A percentile compares a stretch with the other conserved stretches of the same genome.
Conservation (phyloP, 2,797 vertebrate species). For the Chaunax sp. region DNA sequence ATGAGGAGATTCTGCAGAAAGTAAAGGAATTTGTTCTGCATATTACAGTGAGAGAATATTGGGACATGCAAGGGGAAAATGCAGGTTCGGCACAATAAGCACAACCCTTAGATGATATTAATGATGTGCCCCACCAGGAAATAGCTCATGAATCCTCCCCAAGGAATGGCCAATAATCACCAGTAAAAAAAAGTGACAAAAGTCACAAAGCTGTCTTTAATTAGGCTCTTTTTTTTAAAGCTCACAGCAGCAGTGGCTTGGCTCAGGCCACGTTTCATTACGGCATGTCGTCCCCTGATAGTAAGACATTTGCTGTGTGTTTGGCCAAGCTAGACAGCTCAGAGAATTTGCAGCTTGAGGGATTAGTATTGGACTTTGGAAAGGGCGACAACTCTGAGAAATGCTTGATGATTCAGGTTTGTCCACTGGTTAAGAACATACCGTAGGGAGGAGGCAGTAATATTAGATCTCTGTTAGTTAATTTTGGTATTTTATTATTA, state of each 20-base stretch:
- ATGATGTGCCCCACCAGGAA: slow-evolving; percentile 58
- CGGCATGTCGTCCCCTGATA: slow-evolving; percentile 72
- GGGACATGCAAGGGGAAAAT: slow-evolving; percentile 24
- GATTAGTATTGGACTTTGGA: slow-evolving; percentile 64
- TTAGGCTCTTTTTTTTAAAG: slow-evolving; percentile 71
- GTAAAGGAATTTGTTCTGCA: slow-evolving; percentile 65
- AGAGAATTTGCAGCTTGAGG: slow-evolving; percentile 62
- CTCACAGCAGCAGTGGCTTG: slow-evolving; percentile 64
- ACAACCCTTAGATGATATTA: slow-evolving; percentile 62
- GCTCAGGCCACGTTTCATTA: slow-evolving; percentile 70
- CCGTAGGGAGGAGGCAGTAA: background rate
- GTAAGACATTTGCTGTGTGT: slow-evolving; percentile 70
- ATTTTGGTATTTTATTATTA: background rate
- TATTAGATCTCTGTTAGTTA: background rate
- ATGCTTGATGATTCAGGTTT: slow-evolving; percentile 37
- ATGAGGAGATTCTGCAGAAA: slow-evolving; percentile 58
- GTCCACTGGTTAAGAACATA: slow-evolving; percentile 1
- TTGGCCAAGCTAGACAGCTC: slow-evolving; percentile 64
- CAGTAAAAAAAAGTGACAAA: slow-evolving; percentile 76
- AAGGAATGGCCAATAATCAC: slow-evolving; percentile 78
- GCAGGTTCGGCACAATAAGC: slow-evolving; percentile 51
- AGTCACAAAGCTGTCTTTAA: slow-evolving; percentile 82
- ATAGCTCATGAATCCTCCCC: slow-evolving; percentile 68
- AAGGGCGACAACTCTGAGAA: slow-evolving; percentile 38
- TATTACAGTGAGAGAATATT: slow-evolving; percentile 50